Conservation (phyloP, 1,140 invertebrate species). For the Drosophila orena region DNA sequence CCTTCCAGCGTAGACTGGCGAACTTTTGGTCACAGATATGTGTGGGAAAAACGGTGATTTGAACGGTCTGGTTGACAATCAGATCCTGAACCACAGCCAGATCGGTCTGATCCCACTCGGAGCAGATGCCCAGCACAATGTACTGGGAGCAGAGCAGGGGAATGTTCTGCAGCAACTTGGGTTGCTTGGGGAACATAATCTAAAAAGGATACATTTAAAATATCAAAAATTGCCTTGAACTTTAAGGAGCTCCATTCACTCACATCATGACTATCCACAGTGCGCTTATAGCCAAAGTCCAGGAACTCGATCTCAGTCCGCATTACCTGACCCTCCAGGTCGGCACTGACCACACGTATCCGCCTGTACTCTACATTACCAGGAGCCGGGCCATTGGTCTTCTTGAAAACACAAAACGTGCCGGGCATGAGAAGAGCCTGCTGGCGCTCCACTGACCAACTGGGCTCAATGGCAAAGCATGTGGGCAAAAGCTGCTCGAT, state of each 20-base stretch:
- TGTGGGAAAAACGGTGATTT: constrained; percentile 47
- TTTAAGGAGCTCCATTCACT: constrained; percentile 22
- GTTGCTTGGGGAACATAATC: constrained; percentile 75
- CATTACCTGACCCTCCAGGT: constrained; percentile 79
- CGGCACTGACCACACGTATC: constrained; percentile 54
- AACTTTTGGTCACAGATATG: constrained; percentile 75
- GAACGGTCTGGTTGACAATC: constrained; percentile 63
- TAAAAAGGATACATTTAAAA: constrained; percentile 9
- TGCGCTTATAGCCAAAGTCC: constrained; percentile 88
- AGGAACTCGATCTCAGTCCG: constrained; percentile 87
- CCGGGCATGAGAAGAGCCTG: constrained; percentile 63
- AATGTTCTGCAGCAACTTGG: constrained; percentile 63
- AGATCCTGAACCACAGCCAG: constrained; percentile 55
- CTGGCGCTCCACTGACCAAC: constrained; percentile 71
- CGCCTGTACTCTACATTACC: constrained; percentile 73
- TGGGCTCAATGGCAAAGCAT: constrained; percentile 69
- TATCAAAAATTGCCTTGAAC: background rate
- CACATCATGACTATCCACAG: constrained; percentile 71
- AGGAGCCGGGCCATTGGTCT: constrained; percentile 63
- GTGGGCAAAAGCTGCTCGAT: constrained; percentile 68
- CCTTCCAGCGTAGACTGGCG: constrained; percentile 75
- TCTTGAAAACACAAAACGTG: constrained; percentile 69
- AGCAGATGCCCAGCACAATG: constrained; percentile 74
- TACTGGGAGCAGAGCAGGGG: constrained; percentile 70
- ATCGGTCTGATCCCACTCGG: constrained; percentile 67